A percentile compares a stretch with the other conserved stretches of the same genome.
Evolutionary conservation across 2,797 vertebrate genomes (phyloP).

Genomic region (Pagetopsis macropterus): DNA sequence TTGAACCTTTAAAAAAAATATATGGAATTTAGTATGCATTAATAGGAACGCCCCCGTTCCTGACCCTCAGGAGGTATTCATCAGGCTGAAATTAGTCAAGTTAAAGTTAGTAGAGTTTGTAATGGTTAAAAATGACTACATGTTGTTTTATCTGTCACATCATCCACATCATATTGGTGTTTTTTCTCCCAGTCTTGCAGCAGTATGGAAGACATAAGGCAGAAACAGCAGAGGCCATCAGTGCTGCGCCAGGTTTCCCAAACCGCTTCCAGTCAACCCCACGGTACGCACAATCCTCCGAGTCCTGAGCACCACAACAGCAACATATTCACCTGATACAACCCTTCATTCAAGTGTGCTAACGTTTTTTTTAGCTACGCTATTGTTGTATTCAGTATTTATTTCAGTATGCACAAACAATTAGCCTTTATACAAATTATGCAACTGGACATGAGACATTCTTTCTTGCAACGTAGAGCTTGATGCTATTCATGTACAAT

Average conservation of each 20-base stretch:
- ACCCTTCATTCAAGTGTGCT: background rate
- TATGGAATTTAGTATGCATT: too few species aligned
- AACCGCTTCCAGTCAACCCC: slow-evolving; percentile 32
- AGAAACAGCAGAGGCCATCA: slow-evolving; percentile 68
- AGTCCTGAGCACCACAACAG: background rate
- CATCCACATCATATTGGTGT: background rate
- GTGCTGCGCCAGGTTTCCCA: slow-evolving; percentile 58
- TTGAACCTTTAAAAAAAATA: too few species aligned
- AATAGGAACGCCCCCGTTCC: too few species aligned
- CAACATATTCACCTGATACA: background rate
- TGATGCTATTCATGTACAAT: background rate
- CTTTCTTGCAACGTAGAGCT: too few species aligned
- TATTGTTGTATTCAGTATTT: background rate
- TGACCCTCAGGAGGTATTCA: too few species aligned
- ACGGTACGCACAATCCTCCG: slow-evolving; percentile 23
- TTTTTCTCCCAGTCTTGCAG: slow-evolving; percentile 21
- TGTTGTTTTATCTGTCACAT: background rate
- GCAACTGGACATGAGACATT: background rate
- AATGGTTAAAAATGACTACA: too few species aligned
- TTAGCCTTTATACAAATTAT: background rate
- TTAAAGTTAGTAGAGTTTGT: too few species aligned
- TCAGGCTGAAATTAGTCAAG: too few species aligned
- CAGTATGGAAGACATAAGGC: slow-evolving; percentile 25
- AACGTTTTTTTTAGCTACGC: background rate
- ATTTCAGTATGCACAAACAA: background rate